Evolutionary conservation across 2,113 vertebrate genomes (phyloP), one percentile per base, ranked within the genome.

Genomic region (Eulacestoma nigropectus): DNA sequence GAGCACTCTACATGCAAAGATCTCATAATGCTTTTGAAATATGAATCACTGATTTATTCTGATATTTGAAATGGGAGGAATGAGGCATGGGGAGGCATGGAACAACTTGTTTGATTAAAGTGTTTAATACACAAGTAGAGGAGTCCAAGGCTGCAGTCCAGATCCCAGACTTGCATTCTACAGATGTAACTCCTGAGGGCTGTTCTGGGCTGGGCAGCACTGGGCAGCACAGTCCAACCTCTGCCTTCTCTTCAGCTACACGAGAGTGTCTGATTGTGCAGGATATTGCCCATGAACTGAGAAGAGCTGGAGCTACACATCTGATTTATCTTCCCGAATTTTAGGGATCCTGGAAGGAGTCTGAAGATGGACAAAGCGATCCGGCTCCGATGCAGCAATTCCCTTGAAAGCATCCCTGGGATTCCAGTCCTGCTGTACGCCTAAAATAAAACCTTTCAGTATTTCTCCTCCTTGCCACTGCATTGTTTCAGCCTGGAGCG

Each of bases 11-110:
- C 77, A 63, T 65, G 44, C 80, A 79, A 96, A 91, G 82, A 93
- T 88, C 81, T 96, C 87, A 59, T 80, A 88, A 60, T 67, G 84
- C 89, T 88, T 95, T 95, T 96, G 95, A 94, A 96, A 95, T 88
- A 80, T 18, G 33, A 85, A 83, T 84, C 82, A 13, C 41, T 88
- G 90, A 96, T 95, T 95, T 90, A 86, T 86, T 84, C 68, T 70
- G 78, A 90, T 96, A 79, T 25, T 80, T 67, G 56, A 60, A 88
- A 77, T 37, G 60, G 37, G 79, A 79, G 50, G 64, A 60, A 53
- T 37, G 49, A 69, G 27, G 21, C 27, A 7, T 10, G 14, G 14
- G 49, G 49, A 65, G 72, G 25, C 42, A 18, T 16, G 33, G 33
- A 83, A 33, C 65, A 73, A 20, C 44, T 82, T 85, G 13, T 37